Evolutionary conservation across 2,888 invertebrate species (phyloP).

Genomic region (Drosophila glabriapex): DNA sequence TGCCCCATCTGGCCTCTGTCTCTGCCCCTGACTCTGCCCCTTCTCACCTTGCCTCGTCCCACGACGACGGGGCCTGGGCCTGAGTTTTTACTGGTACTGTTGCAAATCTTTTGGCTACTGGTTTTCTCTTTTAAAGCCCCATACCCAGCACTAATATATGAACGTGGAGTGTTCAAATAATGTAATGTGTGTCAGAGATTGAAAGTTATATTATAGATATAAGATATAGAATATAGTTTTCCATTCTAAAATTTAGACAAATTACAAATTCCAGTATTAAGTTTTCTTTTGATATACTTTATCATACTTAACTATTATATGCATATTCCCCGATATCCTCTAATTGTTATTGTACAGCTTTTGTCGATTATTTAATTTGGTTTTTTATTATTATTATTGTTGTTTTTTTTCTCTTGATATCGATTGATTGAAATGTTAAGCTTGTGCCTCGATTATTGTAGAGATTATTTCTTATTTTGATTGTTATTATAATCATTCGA

Average conservation of each 20-base stretch:
- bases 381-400: neutral
- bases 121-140: constrained; percentile 52
- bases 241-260: neutral
- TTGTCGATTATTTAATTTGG: neutral
- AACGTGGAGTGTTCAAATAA: neutral
- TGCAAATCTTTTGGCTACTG: constrained; percentile 68
- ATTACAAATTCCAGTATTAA: neutral
- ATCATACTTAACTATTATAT: no score
- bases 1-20: constrained; percentile 16
- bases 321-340: no score
- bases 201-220: neutral
- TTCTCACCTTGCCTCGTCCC: neutral
- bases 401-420: neutral
- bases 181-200: no score
- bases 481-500: neutral
- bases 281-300: neutral
- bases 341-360: no score
- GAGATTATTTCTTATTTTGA: neutral
- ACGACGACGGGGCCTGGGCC: neutral
- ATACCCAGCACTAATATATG: neutral
- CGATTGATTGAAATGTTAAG: neutral
- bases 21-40: neutral
- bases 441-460: neutral
- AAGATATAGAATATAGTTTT: neutral
- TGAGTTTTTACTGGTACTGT: constrained; percentile 3